phyloP scores from a whole-genome alignment of 2,113 vertebrate genomes.

The Acrocephalus arundinaceus region DNA sequence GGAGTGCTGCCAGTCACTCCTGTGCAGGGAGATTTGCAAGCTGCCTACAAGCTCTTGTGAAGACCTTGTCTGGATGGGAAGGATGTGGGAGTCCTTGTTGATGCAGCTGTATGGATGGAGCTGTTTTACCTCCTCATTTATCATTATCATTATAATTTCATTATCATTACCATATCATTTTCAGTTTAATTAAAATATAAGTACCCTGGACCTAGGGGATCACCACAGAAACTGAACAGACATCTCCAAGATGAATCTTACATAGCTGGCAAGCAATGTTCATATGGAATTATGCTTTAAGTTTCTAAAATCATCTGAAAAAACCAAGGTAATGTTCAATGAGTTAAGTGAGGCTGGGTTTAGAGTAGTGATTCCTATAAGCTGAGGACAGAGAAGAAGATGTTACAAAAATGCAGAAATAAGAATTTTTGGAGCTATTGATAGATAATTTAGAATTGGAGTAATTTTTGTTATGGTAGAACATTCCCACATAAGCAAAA shows the following conservation, averaged over 20 bases:
- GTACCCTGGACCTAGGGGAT: not conserved
- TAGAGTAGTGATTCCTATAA: not conserved
- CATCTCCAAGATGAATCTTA: not conserved
- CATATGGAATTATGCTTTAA: not conserved
- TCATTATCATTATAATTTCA: not conserved
- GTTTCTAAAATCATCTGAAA: not conserved
- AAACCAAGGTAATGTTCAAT: not conserved
- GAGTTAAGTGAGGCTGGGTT: not conserved
- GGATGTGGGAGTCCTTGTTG: not conserved
- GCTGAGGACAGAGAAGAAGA: not conserved
- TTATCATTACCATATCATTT: not conserved
- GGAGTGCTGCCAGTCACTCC: not conserved
- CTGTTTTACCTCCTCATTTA: not conserved
- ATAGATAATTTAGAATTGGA: not conserved
- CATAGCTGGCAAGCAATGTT: not conserved
- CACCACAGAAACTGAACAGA: not conserved
- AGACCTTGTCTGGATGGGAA: not conserved
- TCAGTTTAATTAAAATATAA: not conserved
- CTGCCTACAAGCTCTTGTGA: not conserved
- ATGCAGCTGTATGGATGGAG: not conserved
- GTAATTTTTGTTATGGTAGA: not conserved
- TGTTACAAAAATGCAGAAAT: not conserved
- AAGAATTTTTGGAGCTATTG: not conserved
- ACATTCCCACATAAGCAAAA: not conserved
- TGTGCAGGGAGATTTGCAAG: not conserved